Evolutionary conservation across 2,113 vertebrate genomes (phyloP), one percentile per base, ranked within the genome.

Genomic region (Salminus brasiliensis): DNA sequence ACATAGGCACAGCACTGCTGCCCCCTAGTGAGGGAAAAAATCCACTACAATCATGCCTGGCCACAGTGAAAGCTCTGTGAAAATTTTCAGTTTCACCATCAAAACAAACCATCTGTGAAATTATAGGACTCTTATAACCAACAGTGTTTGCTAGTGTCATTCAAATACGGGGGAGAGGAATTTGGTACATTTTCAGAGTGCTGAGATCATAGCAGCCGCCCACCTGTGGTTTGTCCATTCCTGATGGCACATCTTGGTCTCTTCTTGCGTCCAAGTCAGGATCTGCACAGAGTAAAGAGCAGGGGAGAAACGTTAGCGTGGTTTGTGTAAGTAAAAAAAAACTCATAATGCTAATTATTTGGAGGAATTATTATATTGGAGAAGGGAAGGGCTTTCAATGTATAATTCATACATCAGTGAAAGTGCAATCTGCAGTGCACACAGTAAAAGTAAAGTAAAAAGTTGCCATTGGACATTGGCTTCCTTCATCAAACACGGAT

Each of bases 221-320:
- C 92, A 96, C 95, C 95, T 95, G 95, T 85, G 94, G 94, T 79
- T 94, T 95, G 85, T 95, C 95, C 88, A 96, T 94, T 91, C 93
- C 94, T 76, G 94, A 95, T 89, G 94, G 93, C 86, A 95, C 89
- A 81, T 95, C 95, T 87, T 95, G 94, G 79, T 94, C 88, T 70
- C 92, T 93, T 88, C 94, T 95, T 72, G 92, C 86, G 90, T 96
- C 95, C 47, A 92, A 89, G 83, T 95, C 94, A 68, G 93, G 94
- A 82, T 96, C 95, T 96, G 92, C 36, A 87, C 30, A 82, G 32
- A 79, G 29, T 4, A 43, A 25, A 5, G 23, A 9, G 18, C 4
- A 4, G 4, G 36, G 4, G 4, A 9, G 45, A 47, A 47, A 47
- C 2, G 45, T 47, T 21, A 15, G 0, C 16, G 6, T 21, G 0